Evolutionary conservation across 2,888 invertebrate genomes (phyloP), one percentile per base, ranked within the genome.

Genomic region (Phasia obesa): DNA sequence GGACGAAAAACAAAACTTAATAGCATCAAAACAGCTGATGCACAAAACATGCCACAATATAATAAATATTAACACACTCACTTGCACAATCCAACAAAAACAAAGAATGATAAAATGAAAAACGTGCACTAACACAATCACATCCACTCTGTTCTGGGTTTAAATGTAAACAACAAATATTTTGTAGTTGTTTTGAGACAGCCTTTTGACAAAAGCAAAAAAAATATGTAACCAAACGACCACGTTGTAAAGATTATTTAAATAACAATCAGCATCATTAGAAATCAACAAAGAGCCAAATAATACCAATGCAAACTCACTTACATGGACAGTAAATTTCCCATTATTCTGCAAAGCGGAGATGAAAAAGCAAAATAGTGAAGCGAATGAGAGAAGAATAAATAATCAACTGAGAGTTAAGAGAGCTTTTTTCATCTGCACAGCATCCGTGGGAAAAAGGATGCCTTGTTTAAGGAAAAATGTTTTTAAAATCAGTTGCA

Each of bases 401-500:
- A 9, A 35, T 1, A 19, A 0, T 4, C 35, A 7, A 25, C 6
- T 7, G 60, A 76, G 65, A 76, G 35, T 0, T 64, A 31, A 47
- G 47, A 78, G 69, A 80, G 73, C 70, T 71, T 79, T 64, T 57
- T 15, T 0, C 17, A 7, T 11, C 6, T 31, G 3, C 11, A 44
- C 82, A 75, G 79, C 75, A 83, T 83, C 79, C 62, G 19, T 21
- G 17, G 47, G 11, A 53, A 23, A 60, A 67, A 53, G 75, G 75
- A 79, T 79, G 67, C 83, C 70, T 31, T 70, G 25, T 17, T 25
- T 19, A 21, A 13, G 19, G 31, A 42, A 57, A 75, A 77, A 64
- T 27, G 17, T 55, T 53, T 47, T 42, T 44, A 35, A 60, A 76
- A 71, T 79, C 83, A 83, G 83, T 83, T 67, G 83, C 83, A 83